These are phyloP conservation scores for Cyprinodon variegatus DNA, from an alignment of 2,113 vertebrate genomes.

Conservation along the genomic window DNA sequence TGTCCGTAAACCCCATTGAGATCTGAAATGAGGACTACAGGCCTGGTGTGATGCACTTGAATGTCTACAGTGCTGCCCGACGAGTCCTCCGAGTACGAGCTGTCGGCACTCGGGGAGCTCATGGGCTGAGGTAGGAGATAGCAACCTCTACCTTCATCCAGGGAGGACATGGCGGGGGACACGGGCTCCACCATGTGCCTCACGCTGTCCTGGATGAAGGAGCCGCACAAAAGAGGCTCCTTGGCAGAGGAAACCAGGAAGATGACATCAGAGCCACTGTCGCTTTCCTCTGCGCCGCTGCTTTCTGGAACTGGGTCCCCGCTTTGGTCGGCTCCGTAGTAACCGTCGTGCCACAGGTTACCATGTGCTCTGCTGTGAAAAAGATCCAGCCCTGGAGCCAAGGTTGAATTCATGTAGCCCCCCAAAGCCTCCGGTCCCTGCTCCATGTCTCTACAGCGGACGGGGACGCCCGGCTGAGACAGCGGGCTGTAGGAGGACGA, in stretches of 20 bases:
- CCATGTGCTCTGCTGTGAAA: slow-evolving; percentile 50
- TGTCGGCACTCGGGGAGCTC: slow-evolving; percentile 68
- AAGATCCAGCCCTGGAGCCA: slow-evolving; percentile 44
- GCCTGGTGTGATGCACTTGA: slow-evolving; percentile 60
- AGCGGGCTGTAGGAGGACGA: slow-evolving; percentile 41
- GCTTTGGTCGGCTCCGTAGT: slow-evolving; percentile 44
- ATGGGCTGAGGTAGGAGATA: slow-evolving; percentile 57
- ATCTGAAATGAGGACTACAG: slow-evolving; percentile 69
- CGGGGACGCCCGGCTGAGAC: slow-evolving; percentile 1
- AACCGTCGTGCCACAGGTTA: slow-evolving; percentile 59
- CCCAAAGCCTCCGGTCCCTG: slow-evolving; percentile 38
- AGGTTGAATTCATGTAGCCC: slow-evolving; percentile 47
- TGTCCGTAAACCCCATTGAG: slow-evolving; percentile 34
- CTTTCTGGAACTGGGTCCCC: slow-evolving; percentile 44
- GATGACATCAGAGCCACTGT: slow-evolving; percentile 73
- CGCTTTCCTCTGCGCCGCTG: slow-evolving; percentile 69
- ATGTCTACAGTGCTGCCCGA: slow-evolving; percentile 65
- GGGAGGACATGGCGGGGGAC: slow-evolving; percentile 53
- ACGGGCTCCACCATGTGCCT: slow-evolving; percentile 57
- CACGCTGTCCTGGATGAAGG: slow-evolving; percentile 58
- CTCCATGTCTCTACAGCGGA: slow-evolving; percentile 55
- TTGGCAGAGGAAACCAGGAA: slow-evolving; percentile 68
- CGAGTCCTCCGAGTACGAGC: slow-evolving; percentile 63
- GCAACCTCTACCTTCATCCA: slow-evolving; percentile 47
- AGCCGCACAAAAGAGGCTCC: slow-evolving; percentile 61